Base-by-base conservation (phyloP, 1,140 invertebrate genomes). In the Gonioctena quinquepunctata region DNA sequence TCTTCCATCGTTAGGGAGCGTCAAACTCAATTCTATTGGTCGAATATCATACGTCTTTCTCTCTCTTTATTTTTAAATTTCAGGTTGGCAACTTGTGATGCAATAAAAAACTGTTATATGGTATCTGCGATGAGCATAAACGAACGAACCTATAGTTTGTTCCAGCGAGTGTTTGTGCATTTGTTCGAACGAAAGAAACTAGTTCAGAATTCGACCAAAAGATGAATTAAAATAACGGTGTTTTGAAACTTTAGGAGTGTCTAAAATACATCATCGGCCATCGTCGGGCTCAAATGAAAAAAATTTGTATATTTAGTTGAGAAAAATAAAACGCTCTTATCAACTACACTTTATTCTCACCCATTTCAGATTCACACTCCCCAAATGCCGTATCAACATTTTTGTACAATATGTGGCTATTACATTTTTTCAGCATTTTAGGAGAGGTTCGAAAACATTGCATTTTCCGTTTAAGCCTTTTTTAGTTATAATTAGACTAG, bases 401-500 rank as follows among this genome's bases (percentile, higher is more conserved):
- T 42, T 42, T 42, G 33, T 42, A 42, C 33, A 42, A 42, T 42
- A 42, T 42, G 33, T 42, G 33, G 33, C 33, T 42, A 42, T 42
- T 42, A n/a, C 6, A 42, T 42, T 42, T 42, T 42, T 42, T 42
- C 33, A 42, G 33, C 33, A 42, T 42, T 42, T n/a, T n/a, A 42
- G 33, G 33, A n/a, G 33, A 42, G 33, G 33, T 42, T 42, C 33
- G 33, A 42, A 42, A 42, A 42, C n/a, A 42, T 56, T 22, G 52
- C 21, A 16, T 56, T n/a, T 56, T 56, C 21, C 52, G 21, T 22
- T n/a, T 56, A 56, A 22, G n/a, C 52, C 52, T 56, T 56, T 22
- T 56, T 56, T 56, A 56, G 52, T 22, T 16, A 16, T n/a, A n/a
- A 56, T 56, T 56, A 56, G n/a, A 56, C n/a, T 16, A 16, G 52